phyloP scores from a whole-genome alignment of 1,140 invertebrate genomes.

The Heliconius melpomene region DNA sequence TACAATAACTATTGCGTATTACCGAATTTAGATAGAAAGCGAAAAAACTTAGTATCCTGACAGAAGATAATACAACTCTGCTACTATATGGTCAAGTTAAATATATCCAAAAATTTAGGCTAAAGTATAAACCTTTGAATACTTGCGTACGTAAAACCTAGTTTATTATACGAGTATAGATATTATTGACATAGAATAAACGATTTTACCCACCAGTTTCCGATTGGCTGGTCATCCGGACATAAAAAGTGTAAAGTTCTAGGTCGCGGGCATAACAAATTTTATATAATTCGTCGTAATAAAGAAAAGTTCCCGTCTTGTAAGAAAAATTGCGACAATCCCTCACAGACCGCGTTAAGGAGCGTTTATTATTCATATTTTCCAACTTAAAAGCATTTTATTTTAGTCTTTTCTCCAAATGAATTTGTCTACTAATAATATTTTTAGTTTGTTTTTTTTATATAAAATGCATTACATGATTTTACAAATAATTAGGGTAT shows the following conservation, averaged over 20 bases:
- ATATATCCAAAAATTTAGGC: too few species aligned
- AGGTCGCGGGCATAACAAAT: neutral
- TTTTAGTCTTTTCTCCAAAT: constrained; percentile 14
- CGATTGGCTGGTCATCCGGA: neutral
- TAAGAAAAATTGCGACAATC: constrained; percentile 12
- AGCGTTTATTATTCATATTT: constrained; percentile 20
- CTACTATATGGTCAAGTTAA: too few species aligned
- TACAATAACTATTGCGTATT: too few species aligned
- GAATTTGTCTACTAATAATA: neutral
- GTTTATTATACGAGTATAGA: neutral
- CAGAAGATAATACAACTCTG: too few species aligned
- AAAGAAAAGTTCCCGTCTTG: constrained; percentile 16
- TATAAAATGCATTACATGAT: neutral
- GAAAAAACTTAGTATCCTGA: too few species aligned
- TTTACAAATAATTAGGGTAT: too few species aligned
- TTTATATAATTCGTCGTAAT: constrained; percentile 18
- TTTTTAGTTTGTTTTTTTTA: neutral
- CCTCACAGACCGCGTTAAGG: constrained; percentile 7
- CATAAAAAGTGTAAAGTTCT: neutral
- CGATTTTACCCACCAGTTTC: neutral
- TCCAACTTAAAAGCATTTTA: constrained; percentile 15
- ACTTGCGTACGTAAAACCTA: neutral
- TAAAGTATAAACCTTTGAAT: neutral
- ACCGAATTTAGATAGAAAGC: too few species aligned
- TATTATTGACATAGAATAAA: neutral